These are phyloP conservation scores for Pristionchus exspectatus DNA, from an alignment of 2,888 invertebrate genomes.

Conservation along the genomic window DNA sequence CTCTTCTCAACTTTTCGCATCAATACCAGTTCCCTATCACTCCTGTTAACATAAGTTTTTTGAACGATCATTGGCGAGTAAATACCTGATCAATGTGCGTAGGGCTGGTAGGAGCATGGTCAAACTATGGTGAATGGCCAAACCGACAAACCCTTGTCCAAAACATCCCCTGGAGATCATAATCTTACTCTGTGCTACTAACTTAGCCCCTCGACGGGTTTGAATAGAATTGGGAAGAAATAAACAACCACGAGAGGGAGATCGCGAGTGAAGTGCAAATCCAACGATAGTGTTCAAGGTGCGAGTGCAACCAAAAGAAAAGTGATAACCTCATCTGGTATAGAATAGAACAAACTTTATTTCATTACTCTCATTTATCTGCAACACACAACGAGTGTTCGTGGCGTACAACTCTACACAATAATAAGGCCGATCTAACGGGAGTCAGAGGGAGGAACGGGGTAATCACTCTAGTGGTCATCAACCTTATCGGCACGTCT, in stretches of 20 bases:
- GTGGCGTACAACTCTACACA: constrained; percentile 40
- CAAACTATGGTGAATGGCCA: constrained; percentile 18
- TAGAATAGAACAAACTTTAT: constrained; percentile 11
- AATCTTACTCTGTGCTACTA: constrained; percentile 28
- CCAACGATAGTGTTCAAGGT: not conserved
- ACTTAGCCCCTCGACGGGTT: constrained; percentile 11
- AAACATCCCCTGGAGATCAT: constrained; percentile 26
- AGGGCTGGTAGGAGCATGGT: constrained; percentile 14
- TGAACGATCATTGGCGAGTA: not conserved
- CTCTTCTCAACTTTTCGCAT: constrained; percentile 15
- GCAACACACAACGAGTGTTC: constrained; percentile 32
- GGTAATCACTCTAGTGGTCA: constrained; percentile 68
- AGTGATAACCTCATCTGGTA: too few relatives aligned
- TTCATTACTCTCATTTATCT: constrained; percentile 25
- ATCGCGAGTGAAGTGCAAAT: not conserved
- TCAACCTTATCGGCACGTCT: constrained; percentile 77
- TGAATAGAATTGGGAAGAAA: not conserved
- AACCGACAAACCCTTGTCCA: not conserved
- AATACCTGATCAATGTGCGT: constrained; percentile 8
- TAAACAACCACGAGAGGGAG: not conserved
- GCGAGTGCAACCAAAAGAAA: constrained; percentile 44
- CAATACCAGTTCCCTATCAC: constrained; percentile 37
- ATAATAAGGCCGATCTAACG: constrained; percentile 22
- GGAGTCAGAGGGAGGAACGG: not conserved
- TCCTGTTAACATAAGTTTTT: not conserved